Evolutionary conservation across 2,888 invertebrate species (phyloP), one percentile per base, ranked within the genome.

Genomic region (Tipula helvola): DNA sequence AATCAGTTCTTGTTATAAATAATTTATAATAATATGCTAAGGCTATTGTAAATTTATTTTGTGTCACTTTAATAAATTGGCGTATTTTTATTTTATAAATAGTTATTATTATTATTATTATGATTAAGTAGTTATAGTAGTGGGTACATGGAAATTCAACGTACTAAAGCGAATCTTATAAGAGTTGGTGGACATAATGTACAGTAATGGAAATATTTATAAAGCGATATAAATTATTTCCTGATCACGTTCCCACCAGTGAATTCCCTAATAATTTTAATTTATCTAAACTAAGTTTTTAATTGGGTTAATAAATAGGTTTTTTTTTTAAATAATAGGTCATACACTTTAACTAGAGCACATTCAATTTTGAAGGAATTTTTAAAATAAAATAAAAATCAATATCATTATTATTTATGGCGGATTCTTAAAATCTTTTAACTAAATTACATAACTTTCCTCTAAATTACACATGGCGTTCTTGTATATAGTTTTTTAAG

Each of bases 1-100:
- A 71, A 71, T 71, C 71, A 71, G 71, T 71, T 71, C 71, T 71
- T 71, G 71, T 71, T 71, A 71, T 71, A 71, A 71, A 71, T 71
- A 71, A 71, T 71, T 71, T 71, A 71, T 28, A 28, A 28, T 28
- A 28, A 8, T 71, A 71, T 71, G 71, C 71, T 71, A 71, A 71
- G 71, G 71, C 71, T 71, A 71, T 71, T 71, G 18, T 28, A 71
- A 71, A 71, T 28, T 8, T 52, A 16, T 52, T 28, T 71, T 71
- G 28, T 71, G 71, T 71, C 71, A 71, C 71, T 71, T 71, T 71
- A 71, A 71, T 71, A 71, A 71, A 71, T 71, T 71, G 71, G 71
- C 71, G 71, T 71, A 52, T 52, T 52, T 52, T 52, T 8, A 71
- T 71, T 71, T 52, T 71, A 71, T 8, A 71, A 71, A 71, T 71